Conservation (phyloP, 2,888 invertebrate genomes). For the Ichneumoninae sp. region DNA sequence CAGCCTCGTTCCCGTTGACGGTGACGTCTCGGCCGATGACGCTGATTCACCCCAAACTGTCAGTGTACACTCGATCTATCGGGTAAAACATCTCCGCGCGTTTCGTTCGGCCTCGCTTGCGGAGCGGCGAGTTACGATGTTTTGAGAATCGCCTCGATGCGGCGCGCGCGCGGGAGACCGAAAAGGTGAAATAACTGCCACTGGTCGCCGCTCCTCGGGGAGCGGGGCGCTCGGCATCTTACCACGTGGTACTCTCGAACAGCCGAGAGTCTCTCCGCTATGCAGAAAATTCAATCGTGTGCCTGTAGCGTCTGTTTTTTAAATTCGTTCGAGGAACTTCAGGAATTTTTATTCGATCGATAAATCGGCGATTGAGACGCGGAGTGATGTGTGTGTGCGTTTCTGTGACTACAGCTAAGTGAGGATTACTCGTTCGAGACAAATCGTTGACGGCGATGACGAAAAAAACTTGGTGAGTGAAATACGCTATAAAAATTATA, state of each 20-base stretch:
- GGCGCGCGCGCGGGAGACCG: background rate
- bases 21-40: slow-evolving; percentile 20
- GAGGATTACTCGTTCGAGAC: background rate
- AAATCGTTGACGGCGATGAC: slow-evolving; percentile 11
- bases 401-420: background rate
- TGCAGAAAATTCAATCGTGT: background rate
- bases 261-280: background rate
- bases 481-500: background rate
- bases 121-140: background rate
- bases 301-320: no score
- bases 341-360: background rate
- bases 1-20: slow-evolving; percentile 30
- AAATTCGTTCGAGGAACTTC: no score
- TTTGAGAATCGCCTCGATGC: background rate
- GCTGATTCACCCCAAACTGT: background rate
- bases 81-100: background rate
- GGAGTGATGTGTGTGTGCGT: background rate
- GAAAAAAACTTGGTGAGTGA: slow-evolving; percentile 36
- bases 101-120: background rate
- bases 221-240: background rate
- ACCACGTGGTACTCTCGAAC: background rate
- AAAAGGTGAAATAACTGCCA: background rate
- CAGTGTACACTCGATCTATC: background rate
- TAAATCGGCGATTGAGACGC: background rate
- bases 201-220: background rate